Conservation (phyloP, 2,113 vertebrate genomes). For the Motacilla tschutschensis region DNA sequence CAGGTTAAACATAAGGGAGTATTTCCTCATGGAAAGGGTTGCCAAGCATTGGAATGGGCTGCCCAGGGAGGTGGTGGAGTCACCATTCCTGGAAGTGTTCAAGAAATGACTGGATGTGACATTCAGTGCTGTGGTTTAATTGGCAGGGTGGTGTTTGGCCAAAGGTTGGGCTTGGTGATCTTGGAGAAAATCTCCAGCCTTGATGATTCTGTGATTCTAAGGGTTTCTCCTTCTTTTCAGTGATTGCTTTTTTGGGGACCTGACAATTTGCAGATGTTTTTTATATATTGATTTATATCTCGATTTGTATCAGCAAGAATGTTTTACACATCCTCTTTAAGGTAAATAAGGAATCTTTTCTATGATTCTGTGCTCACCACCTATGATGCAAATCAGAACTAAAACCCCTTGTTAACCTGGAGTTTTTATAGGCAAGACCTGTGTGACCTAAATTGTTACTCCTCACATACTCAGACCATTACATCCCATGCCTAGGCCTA, state of each 20-base stretch:
- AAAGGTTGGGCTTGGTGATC: not conserved
- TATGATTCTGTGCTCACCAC: not conserved
- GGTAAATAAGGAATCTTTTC: not conserved
- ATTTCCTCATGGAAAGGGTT: not conserved
- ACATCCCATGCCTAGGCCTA: accelerated
- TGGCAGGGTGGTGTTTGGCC: not conserved
- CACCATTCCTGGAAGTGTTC: not conserved
- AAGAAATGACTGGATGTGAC: not conserved
- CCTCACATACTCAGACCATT: not conserved
- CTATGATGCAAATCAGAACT: not conserved
- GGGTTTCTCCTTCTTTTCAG: not conserved
- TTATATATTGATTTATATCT: not conserved
- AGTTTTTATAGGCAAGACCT: not conserved
- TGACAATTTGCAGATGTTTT: not conserved
- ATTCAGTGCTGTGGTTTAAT: not conserved
- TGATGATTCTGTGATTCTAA: not conserved
- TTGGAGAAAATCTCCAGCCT: not conserved
- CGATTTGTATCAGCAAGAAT: accelerated
- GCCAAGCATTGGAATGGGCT: not conserved
- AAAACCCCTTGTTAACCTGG: not conserved
- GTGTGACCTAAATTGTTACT: not conserved
- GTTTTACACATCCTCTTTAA: not conserved
- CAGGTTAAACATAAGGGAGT: not conserved
- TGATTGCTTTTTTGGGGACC: not conserved
- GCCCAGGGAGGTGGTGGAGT: not conserved